phyloP scores from a whole-genome alignment of 2,888 invertebrate genomes.

The Caenorhabditis wallacei region DNA sequence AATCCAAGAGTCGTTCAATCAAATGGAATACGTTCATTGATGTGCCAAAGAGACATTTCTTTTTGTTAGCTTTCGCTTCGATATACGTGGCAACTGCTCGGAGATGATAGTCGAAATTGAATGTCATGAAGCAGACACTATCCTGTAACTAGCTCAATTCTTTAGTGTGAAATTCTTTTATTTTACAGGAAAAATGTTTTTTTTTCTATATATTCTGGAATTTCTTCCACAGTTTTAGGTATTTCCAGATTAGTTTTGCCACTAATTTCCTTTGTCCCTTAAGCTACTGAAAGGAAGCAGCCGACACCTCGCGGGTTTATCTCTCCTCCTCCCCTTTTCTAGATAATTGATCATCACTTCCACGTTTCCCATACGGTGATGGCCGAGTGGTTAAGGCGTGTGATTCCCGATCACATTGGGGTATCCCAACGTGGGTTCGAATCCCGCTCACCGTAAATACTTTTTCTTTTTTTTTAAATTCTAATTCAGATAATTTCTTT shows the following conservation, averaged over 20 bases:
- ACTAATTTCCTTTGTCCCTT: too few relatives aligned
- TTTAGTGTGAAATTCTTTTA: neutral
- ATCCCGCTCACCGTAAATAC: neutral
- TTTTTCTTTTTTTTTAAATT: conserved; percentile 7
- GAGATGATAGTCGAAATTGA: conserved; percentile 59
- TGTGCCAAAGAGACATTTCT: conserved; percentile 30
- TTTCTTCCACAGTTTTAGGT: too few relatives aligned
- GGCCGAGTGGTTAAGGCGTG: neutral
- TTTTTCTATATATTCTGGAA: too few relatives aligned
- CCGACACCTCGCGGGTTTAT: neutral
- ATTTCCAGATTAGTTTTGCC: too few relatives aligned
- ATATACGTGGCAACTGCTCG: conserved; percentile 45
- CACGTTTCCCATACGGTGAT: neutral
- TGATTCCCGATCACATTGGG: neutral
- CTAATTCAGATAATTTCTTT: neutral
- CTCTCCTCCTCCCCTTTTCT: neutral
- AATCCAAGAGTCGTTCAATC: conserved; percentile 46
- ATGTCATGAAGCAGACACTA: conserved; percentile 51
- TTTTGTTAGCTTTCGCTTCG: conserved; percentile 4
- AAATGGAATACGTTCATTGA: conserved; percentile 41
- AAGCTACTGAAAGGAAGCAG: too few relatives aligned
- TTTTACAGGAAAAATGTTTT: neutral
- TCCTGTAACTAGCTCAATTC: conserved; percentile 47
- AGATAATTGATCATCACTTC: neutral
- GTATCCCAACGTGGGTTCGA: neutral